Percentiles rank a stretch among this genome's conserved stretches.
Conservation (phyloP, 2,888 invertebrate genomes). For the Tupiocoris notatus region DNA sequence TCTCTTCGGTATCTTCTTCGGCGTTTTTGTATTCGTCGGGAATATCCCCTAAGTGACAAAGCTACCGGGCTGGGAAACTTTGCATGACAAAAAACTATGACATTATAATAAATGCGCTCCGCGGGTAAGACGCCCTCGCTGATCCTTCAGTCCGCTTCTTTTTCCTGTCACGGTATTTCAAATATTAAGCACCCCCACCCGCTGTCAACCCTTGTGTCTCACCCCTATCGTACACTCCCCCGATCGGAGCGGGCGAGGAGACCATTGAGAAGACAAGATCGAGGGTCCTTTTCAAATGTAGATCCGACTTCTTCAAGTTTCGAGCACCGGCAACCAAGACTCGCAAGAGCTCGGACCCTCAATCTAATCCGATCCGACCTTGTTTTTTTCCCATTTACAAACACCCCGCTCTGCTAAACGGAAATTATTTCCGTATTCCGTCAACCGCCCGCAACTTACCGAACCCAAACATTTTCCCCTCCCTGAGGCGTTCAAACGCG, state of each 20-base stretch:
- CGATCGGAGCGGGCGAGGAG: neutral
- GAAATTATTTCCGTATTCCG: no score
- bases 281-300: constrained; percentile 39
- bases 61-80: neutral
- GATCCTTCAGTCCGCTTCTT: neutral
- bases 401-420: neutral
- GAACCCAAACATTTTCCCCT: no score
- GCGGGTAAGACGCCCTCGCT: neutral
- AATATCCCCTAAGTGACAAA: neutral
- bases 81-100: constrained; percentile 15
- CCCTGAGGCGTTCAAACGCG: no score
- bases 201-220: neutral
- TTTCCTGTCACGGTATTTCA: neutral
- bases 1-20: neutral
- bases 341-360: neutral
- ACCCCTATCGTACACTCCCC: neutral
- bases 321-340: neutral
- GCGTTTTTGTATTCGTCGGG: neutral
- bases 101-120: constrained; percentile 7
- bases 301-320: constrained; percentile 6
- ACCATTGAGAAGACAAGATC: neutral
- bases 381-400: neutral
- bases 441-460: no score
- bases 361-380: neutral
- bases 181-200: neutral